These are phyloP conservation scores for Alouatta caraya DNA, from an alignment of 2,797 vertebrate genomes.

Conservation along the genomic window DNA sequence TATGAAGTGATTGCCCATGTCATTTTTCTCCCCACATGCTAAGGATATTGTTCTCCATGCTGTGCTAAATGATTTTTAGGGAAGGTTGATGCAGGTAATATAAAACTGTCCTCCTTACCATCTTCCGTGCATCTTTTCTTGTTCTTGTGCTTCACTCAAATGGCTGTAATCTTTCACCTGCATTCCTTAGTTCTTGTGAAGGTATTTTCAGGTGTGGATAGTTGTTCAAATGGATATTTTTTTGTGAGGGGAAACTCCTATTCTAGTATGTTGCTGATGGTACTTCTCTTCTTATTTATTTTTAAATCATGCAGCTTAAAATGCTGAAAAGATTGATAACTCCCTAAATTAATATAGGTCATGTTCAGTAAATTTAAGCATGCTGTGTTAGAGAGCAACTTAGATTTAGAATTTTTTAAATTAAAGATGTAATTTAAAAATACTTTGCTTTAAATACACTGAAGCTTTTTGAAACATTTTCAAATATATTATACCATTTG, in stretches of 20 bases:
- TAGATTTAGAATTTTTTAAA: conserved; percentile 10
- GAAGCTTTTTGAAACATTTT: not conserved
- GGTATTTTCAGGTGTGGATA: not conserved
- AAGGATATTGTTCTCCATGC: not conserved
- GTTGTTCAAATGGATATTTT: not conserved
- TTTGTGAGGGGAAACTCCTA: not conserved
- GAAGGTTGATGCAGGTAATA: not conserved
- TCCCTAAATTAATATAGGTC: not conserved
- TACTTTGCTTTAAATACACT: not conserved
- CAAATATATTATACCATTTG: not conserved
- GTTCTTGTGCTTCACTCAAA: not conserved
- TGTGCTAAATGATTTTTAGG: not conserved
- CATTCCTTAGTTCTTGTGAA: not conserved
- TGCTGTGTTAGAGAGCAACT: not conserved
- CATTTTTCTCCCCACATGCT: fast-evolving
- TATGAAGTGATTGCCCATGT: not conserved
- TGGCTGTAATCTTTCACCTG: not conserved
- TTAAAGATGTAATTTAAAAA: not conserved
- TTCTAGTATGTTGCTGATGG: not conserved
- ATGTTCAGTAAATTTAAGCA: not conserved
- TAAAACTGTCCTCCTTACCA: not conserved
- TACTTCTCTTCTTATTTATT: not conserved
- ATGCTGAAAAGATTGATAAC: not conserved
- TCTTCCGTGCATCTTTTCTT: not conserved
- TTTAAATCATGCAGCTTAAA: not conserved